Conservation (phyloP, 2,113 vertebrate genomes). For the Oenanthe oenanthe region DNA sequence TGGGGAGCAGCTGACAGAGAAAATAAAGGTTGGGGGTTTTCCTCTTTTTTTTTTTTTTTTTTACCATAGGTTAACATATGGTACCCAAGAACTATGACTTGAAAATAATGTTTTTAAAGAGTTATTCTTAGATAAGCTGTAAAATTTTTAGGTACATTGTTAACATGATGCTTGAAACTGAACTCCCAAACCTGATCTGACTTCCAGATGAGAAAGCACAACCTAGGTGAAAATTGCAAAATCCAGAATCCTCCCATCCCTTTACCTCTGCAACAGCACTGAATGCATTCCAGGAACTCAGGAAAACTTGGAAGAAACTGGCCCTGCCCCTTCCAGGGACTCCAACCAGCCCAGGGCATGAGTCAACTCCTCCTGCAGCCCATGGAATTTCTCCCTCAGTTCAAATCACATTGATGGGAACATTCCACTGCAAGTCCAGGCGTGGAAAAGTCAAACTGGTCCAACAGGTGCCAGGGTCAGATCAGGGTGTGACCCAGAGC, state of each 20-base stretch:
- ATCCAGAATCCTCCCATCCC: background rate
- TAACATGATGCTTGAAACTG: background rate
- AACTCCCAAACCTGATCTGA: background rate
- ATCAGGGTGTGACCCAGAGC: background rate
- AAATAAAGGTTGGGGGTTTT: rapidly evolving
- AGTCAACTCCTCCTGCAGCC: background rate
- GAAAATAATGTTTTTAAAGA: background rate
- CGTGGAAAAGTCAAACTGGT: background rate
- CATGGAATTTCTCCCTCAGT: background rate
- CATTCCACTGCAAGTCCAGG: background rate
- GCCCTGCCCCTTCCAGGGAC: background rate
- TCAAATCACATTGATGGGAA: background rate
- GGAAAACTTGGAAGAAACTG: background rate
- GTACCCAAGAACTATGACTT: background rate
- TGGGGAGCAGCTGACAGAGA: background rate
- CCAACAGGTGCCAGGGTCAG: background rate
- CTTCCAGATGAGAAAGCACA: background rate
- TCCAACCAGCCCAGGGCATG: background rate
- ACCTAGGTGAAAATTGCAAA: background rate
- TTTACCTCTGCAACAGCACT: background rate
- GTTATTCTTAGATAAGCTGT: background rate
- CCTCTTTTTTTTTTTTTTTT: background rate
- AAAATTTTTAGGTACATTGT: background rate
- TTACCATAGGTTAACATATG: background rate
- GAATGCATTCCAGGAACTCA: background rate